Percentiles rank a stretch among this genome's conserved stretches.
Conservation (phyloP, 2,113 vertebrate genomes). For the Dasyornis broadbenti region DNA sequence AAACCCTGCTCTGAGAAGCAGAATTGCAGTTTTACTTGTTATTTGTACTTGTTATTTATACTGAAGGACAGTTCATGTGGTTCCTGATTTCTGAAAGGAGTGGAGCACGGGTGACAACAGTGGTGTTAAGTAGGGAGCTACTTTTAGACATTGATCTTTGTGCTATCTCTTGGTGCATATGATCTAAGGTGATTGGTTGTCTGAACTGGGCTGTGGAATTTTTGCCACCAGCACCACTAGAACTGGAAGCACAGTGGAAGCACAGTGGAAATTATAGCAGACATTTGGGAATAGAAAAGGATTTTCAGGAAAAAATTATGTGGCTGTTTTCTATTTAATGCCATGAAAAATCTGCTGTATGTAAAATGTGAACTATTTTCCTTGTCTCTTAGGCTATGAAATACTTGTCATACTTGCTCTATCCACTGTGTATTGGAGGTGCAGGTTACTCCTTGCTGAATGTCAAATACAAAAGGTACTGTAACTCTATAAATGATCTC, state of each 20-base stretch:
- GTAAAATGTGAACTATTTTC: neutral
- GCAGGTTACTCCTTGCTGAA: conserved; percentile 89
- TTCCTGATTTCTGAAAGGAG: neutral
- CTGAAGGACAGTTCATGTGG: neutral
- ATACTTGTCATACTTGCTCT: conserved; percentile 91
- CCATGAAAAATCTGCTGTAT: neutral
- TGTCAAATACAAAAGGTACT: conserved; percentile 91
- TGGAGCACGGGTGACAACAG: neutral
- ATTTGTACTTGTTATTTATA: neutral
- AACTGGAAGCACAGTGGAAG: neutral
- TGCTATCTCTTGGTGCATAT: neutral
- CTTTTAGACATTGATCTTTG: neutral
- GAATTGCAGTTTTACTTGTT: neutral
- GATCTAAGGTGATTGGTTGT: neutral
- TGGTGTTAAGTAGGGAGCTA: neutral
- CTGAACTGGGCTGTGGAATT: neutral
- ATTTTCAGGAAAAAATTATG: neutral
- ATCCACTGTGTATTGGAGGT: conserved; percentile 89
- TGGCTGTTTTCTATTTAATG: neutral
- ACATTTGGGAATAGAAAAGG: neutral
- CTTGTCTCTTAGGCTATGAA: conserved; percentile 81
- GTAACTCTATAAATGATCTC: neutral
- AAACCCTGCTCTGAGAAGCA: neutral
- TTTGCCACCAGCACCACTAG: neutral
- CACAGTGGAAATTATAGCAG: neutral